These are phyloP conservation scores for Lagenorhynchus albirostris DNA, from an alignment of 2,113 vertebrate species.

Conservation along the genomic window DNA sequence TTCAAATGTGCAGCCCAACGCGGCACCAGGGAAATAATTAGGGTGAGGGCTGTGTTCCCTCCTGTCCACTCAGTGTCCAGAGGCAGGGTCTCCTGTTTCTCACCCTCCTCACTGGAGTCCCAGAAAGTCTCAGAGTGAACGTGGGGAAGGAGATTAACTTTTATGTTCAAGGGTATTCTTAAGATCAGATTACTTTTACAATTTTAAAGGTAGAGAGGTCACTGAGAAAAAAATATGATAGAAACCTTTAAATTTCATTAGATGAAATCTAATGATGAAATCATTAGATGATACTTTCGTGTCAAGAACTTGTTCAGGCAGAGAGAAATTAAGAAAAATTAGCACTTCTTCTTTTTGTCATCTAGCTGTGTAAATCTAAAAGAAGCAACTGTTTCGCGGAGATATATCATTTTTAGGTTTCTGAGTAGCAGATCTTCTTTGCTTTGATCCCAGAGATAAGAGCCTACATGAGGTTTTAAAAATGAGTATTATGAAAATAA, in stretches of 20 bases:
- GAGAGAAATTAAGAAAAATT: neutral
- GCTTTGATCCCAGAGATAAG: neutral
- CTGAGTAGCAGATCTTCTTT: neutral
- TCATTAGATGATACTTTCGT: neutral
- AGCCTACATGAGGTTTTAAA: neutral
- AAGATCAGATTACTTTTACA: neutral
- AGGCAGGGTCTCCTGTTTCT: neutral
- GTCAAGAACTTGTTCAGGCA: neutral
- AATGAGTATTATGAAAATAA: conserved; percentile 25
- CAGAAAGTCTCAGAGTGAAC: neutral
- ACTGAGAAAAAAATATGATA: neutral
- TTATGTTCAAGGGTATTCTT: neutral
- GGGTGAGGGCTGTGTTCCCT: fast-evolving
- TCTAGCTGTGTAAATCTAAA: neutral
- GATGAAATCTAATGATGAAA: neutral
- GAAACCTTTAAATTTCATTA: neutral
- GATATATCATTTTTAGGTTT: neutral
- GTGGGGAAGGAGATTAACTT: neutral
- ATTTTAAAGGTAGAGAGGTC: conserved; percentile 6
- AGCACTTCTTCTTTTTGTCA: neutral
- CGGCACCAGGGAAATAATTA: fast-evolving
- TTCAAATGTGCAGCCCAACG: neutral
- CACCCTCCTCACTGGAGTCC: no score
- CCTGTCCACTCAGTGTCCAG: fast-evolving
- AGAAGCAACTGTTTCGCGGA: neutral